Evolutionary conservation across 2,888 invertebrate species (phyloP).

Genomic region (Lottia gigantea): DNA sequence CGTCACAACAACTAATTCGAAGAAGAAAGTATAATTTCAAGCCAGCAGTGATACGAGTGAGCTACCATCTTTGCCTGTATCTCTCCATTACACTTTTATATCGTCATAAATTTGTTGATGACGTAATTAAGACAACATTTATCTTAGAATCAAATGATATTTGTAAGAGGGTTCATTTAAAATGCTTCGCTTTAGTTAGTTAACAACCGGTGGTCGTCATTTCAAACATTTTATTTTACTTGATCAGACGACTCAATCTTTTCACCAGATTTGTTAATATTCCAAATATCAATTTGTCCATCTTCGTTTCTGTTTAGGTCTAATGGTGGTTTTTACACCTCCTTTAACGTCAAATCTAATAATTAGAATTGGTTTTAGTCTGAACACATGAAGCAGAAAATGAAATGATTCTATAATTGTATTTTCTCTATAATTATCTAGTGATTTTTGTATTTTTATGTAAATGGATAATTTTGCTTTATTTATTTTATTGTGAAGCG

Average conservation of each 20-base stretch:
- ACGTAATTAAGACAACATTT: slow-evolving; percentile 16
- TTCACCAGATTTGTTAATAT: background rate
- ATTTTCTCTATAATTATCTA: no score
- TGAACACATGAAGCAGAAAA: no score
- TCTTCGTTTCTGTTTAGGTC: no score
- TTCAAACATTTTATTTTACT: background rate
- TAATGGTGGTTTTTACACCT: background rate
- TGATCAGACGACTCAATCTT: background rate
- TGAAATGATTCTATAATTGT: no score
- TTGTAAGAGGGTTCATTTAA: background rate
- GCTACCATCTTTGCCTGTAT: no score
- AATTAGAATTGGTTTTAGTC: no score
- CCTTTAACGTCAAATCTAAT: background rate
- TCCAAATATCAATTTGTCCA: background rate
- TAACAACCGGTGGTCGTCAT: background rate
- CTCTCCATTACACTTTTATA: slow-evolving; percentile 10
- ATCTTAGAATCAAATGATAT: background rate
- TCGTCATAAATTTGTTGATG: slow-evolving; percentile 10
- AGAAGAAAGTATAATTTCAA: no score
- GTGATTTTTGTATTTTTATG: no score
- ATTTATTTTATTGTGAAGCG: no score
- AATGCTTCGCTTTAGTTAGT: background rate
- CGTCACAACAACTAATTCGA: no score
- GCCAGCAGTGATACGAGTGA: no score
- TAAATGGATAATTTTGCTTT: no score